Percentiles rank a stretch among this genome's conserved stretches.
These are phyloP conservation scores for Leucosticte australis DNA, from an alignment of 2,113 vertebrate species.

Conservation along the genomic window DNA sequence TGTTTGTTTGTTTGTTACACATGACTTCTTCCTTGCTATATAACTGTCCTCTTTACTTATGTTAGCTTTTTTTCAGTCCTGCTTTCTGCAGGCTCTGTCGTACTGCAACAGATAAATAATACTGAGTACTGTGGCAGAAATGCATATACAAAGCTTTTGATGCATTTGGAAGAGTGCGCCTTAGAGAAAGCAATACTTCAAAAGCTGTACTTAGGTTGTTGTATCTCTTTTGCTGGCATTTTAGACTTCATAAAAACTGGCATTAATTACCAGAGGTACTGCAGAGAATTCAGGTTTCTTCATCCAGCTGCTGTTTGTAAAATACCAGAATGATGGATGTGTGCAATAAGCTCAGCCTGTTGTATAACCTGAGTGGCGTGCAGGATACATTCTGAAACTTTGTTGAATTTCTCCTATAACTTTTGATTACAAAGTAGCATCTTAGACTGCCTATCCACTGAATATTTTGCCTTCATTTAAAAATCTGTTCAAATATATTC, in stretches of 20 bases:
- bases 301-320: not conserved
- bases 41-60: not conserved
- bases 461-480: not conserved
- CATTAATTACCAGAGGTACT: not conserved
- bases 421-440: not conserved
- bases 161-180: not conserved
- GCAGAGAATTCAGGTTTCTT: not conserved
- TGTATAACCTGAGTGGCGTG: not conserved
- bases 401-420: not conserved
- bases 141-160: not conserved
- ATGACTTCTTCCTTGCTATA: not conserved
- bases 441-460: not conserved
- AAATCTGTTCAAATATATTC: not conserved
- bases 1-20: not conserved
- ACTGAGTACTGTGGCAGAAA: not conserved
- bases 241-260: not conserved
- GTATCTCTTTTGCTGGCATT: conserved; percentile 2
- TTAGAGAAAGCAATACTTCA: not conserved
- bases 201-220: not conserved
- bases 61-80: not conserved
- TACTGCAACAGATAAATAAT: not conserved
- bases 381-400: not conserved
- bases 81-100: not conserved
- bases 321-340: not conserved
- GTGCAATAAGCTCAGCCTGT: not conserved